phyloP scores from a whole-genome alignment of 2,113 vertebrate species.

The Sarotherodon lohbergeri region DNA sequence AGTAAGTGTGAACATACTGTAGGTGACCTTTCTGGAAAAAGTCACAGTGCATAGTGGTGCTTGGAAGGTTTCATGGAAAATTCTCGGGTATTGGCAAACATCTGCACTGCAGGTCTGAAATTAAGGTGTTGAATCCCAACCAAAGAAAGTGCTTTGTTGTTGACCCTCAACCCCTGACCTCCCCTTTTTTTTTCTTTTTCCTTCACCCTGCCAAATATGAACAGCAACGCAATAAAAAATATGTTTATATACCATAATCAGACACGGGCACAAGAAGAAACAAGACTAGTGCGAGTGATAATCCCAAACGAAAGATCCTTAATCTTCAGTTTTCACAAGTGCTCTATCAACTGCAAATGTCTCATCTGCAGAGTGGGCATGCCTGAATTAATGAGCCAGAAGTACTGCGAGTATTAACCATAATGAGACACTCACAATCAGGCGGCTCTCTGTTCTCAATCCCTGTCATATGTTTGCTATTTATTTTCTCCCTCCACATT shows the following conservation, averaged over 20 bases:
- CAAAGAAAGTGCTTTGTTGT: neutral
- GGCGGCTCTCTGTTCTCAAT: constrained; percentile 34
- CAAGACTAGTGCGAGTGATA: neutral
- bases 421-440: constrained; percentile 46
- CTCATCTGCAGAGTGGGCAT: constrained; percentile 32
- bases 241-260: neutral
- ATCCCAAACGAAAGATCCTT: neutral
- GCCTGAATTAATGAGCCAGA: constrained; percentile 33
- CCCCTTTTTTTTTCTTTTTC: neutral
- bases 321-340: constrained; percentile 7
- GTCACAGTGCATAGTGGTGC: neutral
- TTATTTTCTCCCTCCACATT: constrained; percentile 21
- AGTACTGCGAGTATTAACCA: constrained; percentile 42
- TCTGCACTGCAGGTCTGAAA: neutral
- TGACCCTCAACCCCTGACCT: neutral
- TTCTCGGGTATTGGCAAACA: neutral
- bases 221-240: neutral
- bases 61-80: neutral
- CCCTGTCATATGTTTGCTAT: constrained; percentile 35
- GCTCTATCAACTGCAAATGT: constrained; percentile 36
- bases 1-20: constrained; percentile 32
- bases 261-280: neutral
- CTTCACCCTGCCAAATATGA: neutral
- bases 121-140: neutral
- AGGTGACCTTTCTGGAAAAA: constrained; percentile 7